Conservation (phyloP, 2,888 invertebrate genomes). For the Limenitis camilla region DNA sequence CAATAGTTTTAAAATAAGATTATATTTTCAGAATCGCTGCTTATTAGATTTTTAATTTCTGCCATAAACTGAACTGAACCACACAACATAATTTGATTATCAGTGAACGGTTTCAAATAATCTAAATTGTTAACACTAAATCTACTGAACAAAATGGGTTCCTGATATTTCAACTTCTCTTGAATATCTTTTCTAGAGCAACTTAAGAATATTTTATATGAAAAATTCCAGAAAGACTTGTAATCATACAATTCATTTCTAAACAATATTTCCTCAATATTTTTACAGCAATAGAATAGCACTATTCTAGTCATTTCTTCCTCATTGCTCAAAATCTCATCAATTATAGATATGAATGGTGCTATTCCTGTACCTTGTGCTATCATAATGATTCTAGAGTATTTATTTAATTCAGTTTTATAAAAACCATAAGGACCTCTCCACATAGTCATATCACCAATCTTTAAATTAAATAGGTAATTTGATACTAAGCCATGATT, state of each 20-base stretch:
- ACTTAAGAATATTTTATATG: conserved; percentile 75
- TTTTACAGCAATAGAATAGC: conserved; percentile 77
- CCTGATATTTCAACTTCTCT: conserved; percentile 60
- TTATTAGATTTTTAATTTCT: conserved; percentile 48
- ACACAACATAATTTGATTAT: conserved; percentile 74
- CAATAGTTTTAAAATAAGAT: conserved; percentile 40
- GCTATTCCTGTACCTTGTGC: conserved; percentile 86
- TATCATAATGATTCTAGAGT: conserved; percentile 57
- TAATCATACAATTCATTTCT: conserved; percentile 76
- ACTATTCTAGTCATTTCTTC: conserved; percentile 78
- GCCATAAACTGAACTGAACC: conserved; percentile 75
- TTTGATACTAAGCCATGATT: conserved; percentile 74
- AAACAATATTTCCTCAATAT: conserved; percentile 74
- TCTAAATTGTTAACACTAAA: conserved; percentile 46
- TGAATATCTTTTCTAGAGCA: conserved; percentile 22
- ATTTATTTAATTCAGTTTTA: conserved; percentile 53
- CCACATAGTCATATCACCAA: conserved; percentile 75
- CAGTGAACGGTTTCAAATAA: conserved; percentile 40
- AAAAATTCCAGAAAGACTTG: conserved; percentile 83
- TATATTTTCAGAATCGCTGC: conserved; percentile 43
- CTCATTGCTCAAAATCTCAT: conserved; percentile 77
- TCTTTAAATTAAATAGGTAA: conserved; percentile 59
- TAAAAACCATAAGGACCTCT: conserved; percentile 83
- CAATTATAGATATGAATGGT: conserved; percentile 78
- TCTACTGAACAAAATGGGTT: conserved; percentile 57